Evolutionary conservation across 2,888 invertebrate genomes (phyloP).

Genomic region (Pristionchus arcanus): DNA sequence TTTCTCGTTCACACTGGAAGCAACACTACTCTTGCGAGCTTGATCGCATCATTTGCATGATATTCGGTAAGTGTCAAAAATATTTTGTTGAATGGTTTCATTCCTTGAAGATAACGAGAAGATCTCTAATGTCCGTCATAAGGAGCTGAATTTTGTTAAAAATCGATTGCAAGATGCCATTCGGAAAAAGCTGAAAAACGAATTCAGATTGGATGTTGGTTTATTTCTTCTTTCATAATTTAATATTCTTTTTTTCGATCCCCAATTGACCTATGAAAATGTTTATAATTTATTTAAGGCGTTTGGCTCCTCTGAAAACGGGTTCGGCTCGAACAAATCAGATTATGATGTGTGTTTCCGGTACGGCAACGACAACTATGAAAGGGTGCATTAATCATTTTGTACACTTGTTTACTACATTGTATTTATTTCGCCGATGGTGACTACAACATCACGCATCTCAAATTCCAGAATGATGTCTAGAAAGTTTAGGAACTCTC

Average conservation of each 20-base stretch:
- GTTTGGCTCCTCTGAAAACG: constrained; percentile 84
- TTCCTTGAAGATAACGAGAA: constrained; percentile 37
- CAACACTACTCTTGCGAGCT: constrained; percentile 56
- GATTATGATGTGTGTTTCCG: constrained; percentile 84
- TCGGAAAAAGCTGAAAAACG: background rate
- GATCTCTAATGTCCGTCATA: constrained; percentile 27
- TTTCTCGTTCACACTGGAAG: constrained; percentile 39
- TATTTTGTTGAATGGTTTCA: background rate
- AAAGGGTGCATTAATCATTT: constrained; percentile 20
- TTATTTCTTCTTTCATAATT: background rate
- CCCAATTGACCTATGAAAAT: too few species aligned
- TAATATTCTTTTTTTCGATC: background rate
- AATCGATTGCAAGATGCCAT: background rate
- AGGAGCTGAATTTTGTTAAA: constrained; percentile 58
- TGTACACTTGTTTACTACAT: background rate
- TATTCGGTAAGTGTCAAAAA: constrained; percentile 53
- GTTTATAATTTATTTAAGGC: constrained; percentile 75
- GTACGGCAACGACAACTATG: constrained; percentile 79
- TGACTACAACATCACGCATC: background rate
- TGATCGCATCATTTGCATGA: constrained; percentile 58
- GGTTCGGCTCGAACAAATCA: constrained; percentile 83
- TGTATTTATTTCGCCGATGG: background rate
- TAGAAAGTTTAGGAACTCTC: too few species aligned
- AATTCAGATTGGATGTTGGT: constrained; percentile 7
- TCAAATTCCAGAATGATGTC: background rate